Evolutionary conservation across 2,888 invertebrate species (phyloP).

Genomic region (Limnephilus auricula): DNA sequence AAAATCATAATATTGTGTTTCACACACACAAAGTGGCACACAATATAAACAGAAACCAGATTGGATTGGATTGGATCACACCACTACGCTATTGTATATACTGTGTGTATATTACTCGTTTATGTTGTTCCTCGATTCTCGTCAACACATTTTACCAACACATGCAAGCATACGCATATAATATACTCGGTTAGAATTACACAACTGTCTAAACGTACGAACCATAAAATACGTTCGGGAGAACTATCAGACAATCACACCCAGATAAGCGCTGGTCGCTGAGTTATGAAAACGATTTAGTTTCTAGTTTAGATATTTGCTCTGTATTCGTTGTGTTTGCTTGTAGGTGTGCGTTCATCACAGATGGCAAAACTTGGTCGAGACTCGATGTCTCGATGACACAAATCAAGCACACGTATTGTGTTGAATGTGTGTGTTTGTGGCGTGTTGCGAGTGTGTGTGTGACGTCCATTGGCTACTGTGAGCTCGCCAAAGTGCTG

Average conservation of each 20-base stretch:
- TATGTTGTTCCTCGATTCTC: conserved; percentile 21
- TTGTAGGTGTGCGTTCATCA: conserved; percentile 5
- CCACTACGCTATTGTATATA: conserved; percentile 11
- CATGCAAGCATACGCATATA: background rate
- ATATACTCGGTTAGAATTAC: background rate
- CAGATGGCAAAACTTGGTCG: conserved; percentile 41
- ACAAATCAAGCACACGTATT: conserved; percentile 40
- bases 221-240: background rate
- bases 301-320: background rate
- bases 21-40: background rate
- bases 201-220: background rate
- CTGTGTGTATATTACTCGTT: conserved; percentile 12
- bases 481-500: conserved; percentile 30
- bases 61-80: conserved; percentile 36
- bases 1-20: background rate
- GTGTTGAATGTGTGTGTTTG: background rate
- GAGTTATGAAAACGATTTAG: background rate
- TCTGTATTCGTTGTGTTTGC: background rate
- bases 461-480: conserved; percentile 1
- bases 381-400: conserved; percentile 45
- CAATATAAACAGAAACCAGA: conserved; percentile 24
- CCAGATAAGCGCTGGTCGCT: background rate
- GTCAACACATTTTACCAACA: background rate
- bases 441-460: background rate
- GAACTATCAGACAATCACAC: background rate